Base-by-base conservation (phyloP, 2,113 vertebrate species). In the Forbesichthys papilliferus region DNA sequence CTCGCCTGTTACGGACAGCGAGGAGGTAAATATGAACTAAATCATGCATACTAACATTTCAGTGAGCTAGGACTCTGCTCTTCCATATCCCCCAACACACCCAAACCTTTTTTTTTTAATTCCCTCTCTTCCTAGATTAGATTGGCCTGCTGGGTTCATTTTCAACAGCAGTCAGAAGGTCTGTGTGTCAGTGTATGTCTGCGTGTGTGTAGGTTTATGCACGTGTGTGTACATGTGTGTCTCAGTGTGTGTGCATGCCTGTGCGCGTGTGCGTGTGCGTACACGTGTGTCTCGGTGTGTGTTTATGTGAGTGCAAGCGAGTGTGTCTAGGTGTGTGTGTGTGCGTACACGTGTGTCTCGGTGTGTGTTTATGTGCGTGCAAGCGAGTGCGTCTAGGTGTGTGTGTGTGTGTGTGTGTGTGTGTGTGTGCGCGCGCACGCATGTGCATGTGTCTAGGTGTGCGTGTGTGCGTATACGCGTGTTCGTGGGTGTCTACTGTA, bases 1-100 rank as follows among this genome's bases (percentile, higher is more conserved):
- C 88, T 87, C 77, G 78, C 82, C 88, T 82, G 78, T 83, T 86
- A 87, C 87, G 87, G 89, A 89, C 85, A 80, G 75, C 83, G 78
- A 84, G 76, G 78, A 84, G 76, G 86, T 83, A 88, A 88, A 88
- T 80, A 86, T 72, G 87, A 88, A 80, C 79, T 79, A 84, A 86
- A 89, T 86, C 79, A 86, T 81, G 87, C 81, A 88, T 78, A 72
- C 81, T 86, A 89, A 84, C 85, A 85, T 75, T 86, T 84, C 83
- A 83, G 84, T 82, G 84, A 80, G 80, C 68, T 78, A 84, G 87
- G 77, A 85, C 80, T 77, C 79, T 20, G 53, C 77, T 75, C 66
- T 14, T 52, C 63, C 64, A 18, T 13, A 13, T 51, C 65, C 77
- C 0, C 51, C 34, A 62, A 56, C 36, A 68, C 61, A 61, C 61